Percentiles rank a stretch among this genome's conserved stretches.
Evolutionary conservation across 1,140 invertebrate species (phyloP).

Genomic region (Drepana arcuata): DNA sequence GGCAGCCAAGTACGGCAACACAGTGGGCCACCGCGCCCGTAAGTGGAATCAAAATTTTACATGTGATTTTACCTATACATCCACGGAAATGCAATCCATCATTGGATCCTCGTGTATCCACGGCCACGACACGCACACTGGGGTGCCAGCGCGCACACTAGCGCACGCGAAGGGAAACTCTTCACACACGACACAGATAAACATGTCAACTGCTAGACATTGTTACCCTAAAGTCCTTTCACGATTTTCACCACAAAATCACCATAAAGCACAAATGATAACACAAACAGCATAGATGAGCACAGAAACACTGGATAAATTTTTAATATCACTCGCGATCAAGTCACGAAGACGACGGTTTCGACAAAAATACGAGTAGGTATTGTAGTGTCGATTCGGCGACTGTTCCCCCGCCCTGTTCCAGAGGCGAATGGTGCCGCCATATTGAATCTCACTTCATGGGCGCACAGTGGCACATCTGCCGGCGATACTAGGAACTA

Average conservation of each 20-base stretch:
- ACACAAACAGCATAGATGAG: constrained; percentile 57
- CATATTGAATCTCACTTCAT: constrained; percentile 61
- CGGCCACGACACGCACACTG: constrained; percentile 49
- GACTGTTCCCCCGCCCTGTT: constrained; percentile 69
- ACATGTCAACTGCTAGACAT: constrained; percentile 72
- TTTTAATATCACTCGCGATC: constrained; percentile 62
- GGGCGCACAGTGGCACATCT: constrained; percentile 41
- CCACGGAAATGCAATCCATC: constrained; percentile 69
- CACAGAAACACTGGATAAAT: constrained; percentile 63
- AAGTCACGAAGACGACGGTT: constrained; percentile 52
- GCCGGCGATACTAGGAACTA: constrained; percentile 29
- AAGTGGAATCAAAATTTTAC: constrained; percentile 26
- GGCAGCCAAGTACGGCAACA: constrained; percentile 12
- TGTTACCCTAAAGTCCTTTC: constrained; percentile 67
- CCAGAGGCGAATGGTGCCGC: constrained; percentile 64
- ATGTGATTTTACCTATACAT: constrained; percentile 65
- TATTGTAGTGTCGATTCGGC: constrained; percentile 58
- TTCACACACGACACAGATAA: constrained; percentile 72
- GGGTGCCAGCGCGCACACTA: constrained; percentile 47
- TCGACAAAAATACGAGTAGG: constrained; percentile 63
- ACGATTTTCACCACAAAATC: constrained; percentile 64
- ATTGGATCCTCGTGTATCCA: constrained; percentile 56
- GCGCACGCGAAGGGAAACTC: constrained; percentile 71
- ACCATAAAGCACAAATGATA: constrained; percentile 56
- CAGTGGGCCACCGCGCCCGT: constrained; percentile 17